phyloP scores from a whole-genome alignment of 1,140 invertebrate genomes.

The Drosophila ironensis region DNA sequence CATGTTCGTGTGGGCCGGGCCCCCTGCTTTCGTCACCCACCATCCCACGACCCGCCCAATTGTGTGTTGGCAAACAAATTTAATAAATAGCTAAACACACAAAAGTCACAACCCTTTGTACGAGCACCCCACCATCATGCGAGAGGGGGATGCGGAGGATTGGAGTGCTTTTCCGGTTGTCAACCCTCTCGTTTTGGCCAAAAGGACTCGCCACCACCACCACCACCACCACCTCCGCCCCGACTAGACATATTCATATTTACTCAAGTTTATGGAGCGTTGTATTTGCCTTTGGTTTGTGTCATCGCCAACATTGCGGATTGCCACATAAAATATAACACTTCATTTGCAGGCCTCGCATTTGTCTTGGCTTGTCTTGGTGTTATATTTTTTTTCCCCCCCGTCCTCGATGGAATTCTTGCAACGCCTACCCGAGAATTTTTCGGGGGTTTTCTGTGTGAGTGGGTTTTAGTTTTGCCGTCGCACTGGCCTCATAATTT shows the following conservation, averaged over 20 bases:
- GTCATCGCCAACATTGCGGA: slow-evolving; percentile 42
- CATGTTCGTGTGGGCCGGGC: slow-evolving; percentile 59
- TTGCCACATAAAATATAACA: slow-evolving; percentile 76
- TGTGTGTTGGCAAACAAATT: slow-evolving; percentile 69
- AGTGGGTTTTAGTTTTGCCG: slow-evolving; percentile 18
- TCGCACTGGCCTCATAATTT: slow-evolving; percentile 62
- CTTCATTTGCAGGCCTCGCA: slow-evolving; percentile 62
- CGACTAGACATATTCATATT: slow-evolving; percentile 75
- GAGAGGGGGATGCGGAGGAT: not conserved
- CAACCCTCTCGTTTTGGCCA: slow-evolving; percentile 4
- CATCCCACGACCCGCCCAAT: not conserved
- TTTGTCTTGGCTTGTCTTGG: slow-evolving; percentile 19
- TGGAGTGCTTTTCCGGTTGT: slow-evolving; percentile 19
- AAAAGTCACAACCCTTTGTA: slow-evolving; percentile 76
- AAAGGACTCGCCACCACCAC: slow-evolving; percentile 10
- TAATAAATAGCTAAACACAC: slow-evolving; percentile 77
- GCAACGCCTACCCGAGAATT: slow-evolving; percentile 41
- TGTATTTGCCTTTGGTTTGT: slow-evolving; percentile 56
- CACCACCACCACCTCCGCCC: not conserved
- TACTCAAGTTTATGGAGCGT: slow-evolving; percentile 72
- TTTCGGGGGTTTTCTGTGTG: not conserved
- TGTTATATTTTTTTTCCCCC: slow-evolving; percentile 15
- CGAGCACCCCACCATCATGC: not conserved
- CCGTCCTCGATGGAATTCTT: slow-evolving; percentile 47
- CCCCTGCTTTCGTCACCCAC: slow-evolving; percentile 13